A percentile compares a stretch with the other conserved stretches of the same genome.
These are phyloP conservation scores for Nemotelus pantherinus DNA, from an alignment of 2,888 invertebrate species.

Conservation along the genomic window DNA sequence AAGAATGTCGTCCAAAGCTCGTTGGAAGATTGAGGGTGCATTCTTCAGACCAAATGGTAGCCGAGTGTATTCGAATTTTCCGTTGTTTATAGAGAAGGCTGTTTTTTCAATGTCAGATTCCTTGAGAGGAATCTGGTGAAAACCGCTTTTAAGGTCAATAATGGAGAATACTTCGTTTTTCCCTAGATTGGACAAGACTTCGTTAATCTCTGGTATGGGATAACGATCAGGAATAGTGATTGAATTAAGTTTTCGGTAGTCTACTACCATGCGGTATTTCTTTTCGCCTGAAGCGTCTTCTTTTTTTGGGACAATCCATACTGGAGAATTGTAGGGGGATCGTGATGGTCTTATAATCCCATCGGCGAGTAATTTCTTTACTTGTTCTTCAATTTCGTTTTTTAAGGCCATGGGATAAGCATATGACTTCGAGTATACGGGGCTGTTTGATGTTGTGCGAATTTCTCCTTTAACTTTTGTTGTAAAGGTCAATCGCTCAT, in stretches of 20 bases:
- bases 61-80: slow-evolving; percentile 18
- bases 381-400: slow-evolving; percentile 3
- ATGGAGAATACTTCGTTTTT: slow-evolving; percentile 13
- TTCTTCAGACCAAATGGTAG: slow-evolving; percentile 18
- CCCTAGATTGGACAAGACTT: not conserved
- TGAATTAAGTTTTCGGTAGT: not conserved
- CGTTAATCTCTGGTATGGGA: too few species aligned
- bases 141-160: slow-evolving; percentile 1
- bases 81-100: slow-evolving; percentile 7
- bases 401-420: slow-evolving; percentile 25
- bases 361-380: not conserved
- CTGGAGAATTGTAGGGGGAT: slow-evolving; percentile 9
- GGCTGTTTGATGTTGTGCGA: slow-evolving; percentile 6
- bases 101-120: slow-evolving; percentile 31
- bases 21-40: slow-evolving; percentile 15
- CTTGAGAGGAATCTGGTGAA: slow-evolving; percentile 9
- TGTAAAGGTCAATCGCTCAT: not conserved
- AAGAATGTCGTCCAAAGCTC: slow-evolving; percentile 3
- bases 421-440: slow-evolving; percentile 17
- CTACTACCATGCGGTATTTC: slow-evolving; percentile 51
- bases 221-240: too few species aligned
- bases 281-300: slow-evolving; percentile 23
- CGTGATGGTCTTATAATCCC: slow-evolving; percentile 1
- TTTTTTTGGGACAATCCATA: slow-evolving; percentile 22
- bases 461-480: not conserved